A percentile compares a stretch with the other conserved stretches of the same genome.
Evolutionary conservation across 2,113 vertebrate species (phyloP).

Genomic region (Notechis scutatus): DNA sequence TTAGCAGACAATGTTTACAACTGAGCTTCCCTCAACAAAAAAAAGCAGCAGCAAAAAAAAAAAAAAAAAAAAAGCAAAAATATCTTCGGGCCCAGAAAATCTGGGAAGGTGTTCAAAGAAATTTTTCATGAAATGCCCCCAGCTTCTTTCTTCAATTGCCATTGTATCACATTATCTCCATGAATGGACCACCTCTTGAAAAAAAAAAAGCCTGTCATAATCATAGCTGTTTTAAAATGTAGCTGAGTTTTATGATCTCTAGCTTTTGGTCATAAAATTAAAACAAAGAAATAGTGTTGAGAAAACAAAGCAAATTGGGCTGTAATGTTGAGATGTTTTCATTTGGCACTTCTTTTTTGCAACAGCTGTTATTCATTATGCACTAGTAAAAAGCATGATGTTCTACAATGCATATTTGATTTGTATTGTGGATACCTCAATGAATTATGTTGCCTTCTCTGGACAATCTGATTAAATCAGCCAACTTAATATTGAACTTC

Average conservation of each 20-base stretch:
- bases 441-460: conserved; percentile 3
- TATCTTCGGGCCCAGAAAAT: background rate
- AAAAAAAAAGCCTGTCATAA: background rate
- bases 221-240: background rate
- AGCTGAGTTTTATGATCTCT: background rate
- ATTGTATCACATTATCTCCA: background rate
- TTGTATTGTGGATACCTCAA: background rate
- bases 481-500: background rate
- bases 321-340: background rate
- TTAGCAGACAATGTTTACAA: background rate
- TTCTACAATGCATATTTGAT: background rate
- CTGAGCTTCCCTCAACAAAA: background rate
- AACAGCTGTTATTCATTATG: background rate
- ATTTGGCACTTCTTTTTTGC: background rate
- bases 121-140: background rate
- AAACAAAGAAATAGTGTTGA: conserved; percentile 6
- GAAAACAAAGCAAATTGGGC: background rate
- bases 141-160: background rate
- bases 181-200: background rate
- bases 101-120: background rate
- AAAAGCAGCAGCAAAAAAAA: background rate
- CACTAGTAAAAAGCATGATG: background rate
- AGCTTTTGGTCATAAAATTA: background rate
- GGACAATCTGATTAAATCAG: conserved; percentile 20
- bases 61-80: background rate